Evolutionary conservation across 37 sponge, comb jelly and placozoan genomes (phyloP).

Genomic region (Amphimedon queenslandica): DNA sequence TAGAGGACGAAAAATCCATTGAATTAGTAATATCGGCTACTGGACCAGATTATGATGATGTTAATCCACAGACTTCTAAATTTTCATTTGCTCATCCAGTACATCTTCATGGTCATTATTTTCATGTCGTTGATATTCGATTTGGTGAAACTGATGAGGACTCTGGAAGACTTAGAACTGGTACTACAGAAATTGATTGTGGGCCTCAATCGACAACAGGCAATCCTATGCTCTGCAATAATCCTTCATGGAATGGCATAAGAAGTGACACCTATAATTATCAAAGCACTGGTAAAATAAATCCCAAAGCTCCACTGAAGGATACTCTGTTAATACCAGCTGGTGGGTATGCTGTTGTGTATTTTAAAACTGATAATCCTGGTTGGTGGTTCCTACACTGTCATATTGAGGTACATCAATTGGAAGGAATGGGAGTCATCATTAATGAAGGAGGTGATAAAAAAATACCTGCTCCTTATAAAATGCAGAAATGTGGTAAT

Average conservation of each 20-base stretch:
- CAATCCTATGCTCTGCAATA: constrained; percentile 1
- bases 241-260: neutral
- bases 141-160: constrained; percentile 31
- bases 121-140: constrained; percentile 51
- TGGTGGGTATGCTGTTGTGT: constrained; percentile 82
- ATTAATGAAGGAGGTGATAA: constrained; percentile 41
- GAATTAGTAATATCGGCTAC: neutral
- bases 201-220: neutral
- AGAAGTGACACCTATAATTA: neutral
- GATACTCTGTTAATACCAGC: constrained; percentile 86
- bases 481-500: too few relatives aligned
- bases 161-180: neutral
- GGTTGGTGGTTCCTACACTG: constrained; percentile 94
- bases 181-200: neutral
- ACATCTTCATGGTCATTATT: constrained; percentile 77
- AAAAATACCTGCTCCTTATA: too few relatives aligned
- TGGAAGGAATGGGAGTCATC: constrained; percentile 80
- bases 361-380: constrained; percentile 82
- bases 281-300: neutral
- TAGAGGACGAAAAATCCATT: too few relatives aligned
- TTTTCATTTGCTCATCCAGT: constrained; percentile 42
- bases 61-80: neutral
- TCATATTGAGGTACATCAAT: constrained; percentile 81
- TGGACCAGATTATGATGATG: too few relatives aligned
- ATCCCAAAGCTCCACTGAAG: constrained; percentile 29